These are phyloP conservation scores for Aphelenchoides besseyi DNA, from an alignment of 1,140 invertebrate genomes.

Conservation along the genomic window DNA sequence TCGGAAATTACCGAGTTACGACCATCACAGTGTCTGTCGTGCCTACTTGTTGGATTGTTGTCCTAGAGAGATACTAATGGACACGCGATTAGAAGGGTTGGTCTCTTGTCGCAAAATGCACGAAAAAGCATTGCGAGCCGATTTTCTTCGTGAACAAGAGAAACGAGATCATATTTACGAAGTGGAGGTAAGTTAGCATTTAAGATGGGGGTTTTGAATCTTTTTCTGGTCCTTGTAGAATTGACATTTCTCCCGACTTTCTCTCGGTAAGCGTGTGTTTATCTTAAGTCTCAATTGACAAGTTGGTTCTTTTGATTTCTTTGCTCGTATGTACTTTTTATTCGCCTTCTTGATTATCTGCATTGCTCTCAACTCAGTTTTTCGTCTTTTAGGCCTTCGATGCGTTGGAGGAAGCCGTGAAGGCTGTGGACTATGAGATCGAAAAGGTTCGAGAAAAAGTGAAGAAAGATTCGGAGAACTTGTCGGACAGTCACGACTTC, in stretches of 20 bases:
- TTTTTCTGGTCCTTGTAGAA: conserved; percentile 17
- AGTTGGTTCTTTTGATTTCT: too few species aligned
- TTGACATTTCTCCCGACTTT: conserved; percentile 9
- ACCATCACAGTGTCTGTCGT: conserved; percentile 56
- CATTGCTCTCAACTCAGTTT: too few species aligned
- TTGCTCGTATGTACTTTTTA: too few species aligned
- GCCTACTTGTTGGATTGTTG: conserved; percentile 59
- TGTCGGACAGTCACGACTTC: conserved; percentile 45
- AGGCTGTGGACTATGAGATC: conserved; percentile 52
- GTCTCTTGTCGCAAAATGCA: conserved; percentile 59
- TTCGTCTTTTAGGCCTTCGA: conserved; percentile 53
- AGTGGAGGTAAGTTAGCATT: conserved; percentile 47
- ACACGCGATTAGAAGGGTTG: conserved; percentile 49
- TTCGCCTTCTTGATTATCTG: too few species aligned
- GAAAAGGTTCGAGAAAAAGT: conserved; percentile 53
- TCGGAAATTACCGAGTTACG: conserved; percentile 52
- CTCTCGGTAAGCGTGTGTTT: too few species aligned
- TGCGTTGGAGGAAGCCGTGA: conserved; percentile 52
- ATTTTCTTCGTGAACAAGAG: conserved; percentile 53
- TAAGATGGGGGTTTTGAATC: neutral
- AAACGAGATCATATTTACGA: conserved; percentile 60
- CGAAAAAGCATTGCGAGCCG: conserved; percentile 59
- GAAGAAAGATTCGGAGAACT: conserved; percentile 53
- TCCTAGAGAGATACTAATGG: conserved; percentile 56
- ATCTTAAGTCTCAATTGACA: too few species aligned